Percentiles rank a stretch among this genome's conserved stretches.
Evolutionary conservation across 2,113 vertebrate species (phyloP).

Genomic region (Megaceryle torquata): DNA sequence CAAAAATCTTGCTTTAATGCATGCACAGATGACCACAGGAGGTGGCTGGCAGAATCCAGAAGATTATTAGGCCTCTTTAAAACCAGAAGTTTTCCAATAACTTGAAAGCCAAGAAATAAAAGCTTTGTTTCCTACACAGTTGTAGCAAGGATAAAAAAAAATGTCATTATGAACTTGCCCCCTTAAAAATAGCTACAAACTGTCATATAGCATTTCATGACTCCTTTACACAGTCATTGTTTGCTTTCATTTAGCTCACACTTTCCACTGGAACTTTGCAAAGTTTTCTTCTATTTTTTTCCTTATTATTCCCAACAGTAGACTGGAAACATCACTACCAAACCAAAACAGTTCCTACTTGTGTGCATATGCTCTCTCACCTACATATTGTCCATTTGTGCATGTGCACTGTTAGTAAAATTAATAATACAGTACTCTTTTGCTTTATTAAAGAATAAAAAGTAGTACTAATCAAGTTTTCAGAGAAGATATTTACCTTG

Average conservation of each 20-base stretch:
- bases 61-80: neutral
- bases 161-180: neutral
- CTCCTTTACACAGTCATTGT: neutral
- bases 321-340: neutral
- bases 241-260: neutral
- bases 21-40: neutral
- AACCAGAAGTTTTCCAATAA: neutral
- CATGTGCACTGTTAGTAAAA: neutral
- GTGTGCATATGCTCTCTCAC: neutral
- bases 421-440: neutral
- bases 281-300: neutral
- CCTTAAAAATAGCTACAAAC: neutral
- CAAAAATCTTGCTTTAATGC: neutral
- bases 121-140: rapidly evolving
- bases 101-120: neutral
- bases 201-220: rapidly evolving
- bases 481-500: neutral
- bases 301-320: neutral
- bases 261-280: neutral
- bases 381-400: neutral
- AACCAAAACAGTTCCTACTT: neutral
- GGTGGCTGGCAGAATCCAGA: neutral
- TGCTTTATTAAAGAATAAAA: neutral
- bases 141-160: neutral
- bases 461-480: neutral